These are phyloP conservation scores for Aelia acuminata DNA, from an alignment of 2,888 invertebrate genomes.

Conservation along the genomic window DNA sequence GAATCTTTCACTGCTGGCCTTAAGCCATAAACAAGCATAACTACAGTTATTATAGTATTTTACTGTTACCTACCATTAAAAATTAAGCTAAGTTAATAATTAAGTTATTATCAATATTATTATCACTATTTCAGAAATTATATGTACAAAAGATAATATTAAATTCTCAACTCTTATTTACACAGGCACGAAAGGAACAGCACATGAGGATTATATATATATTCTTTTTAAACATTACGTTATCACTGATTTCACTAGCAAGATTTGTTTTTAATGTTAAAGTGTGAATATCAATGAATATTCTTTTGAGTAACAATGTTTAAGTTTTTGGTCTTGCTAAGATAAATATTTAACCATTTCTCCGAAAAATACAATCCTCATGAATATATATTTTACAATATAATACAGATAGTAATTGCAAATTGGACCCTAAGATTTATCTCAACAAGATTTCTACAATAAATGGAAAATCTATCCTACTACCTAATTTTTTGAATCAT, in stretches of 20 bases:
- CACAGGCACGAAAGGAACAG: slow-evolving; percentile 63
- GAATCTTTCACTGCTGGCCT: background rate
- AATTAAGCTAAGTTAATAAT: slow-evolving; percentile 59
- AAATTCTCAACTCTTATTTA: slow-evolving; percentile 61
- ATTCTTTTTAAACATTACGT: background rate
- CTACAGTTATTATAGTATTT: slow-evolving; percentile 51
- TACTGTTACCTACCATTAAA: slow-evolving; percentile 54
- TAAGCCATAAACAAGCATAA: slow-evolving; percentile 60
- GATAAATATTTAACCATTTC: slow-evolving; percentile 7
- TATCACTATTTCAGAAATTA: slow-evolving; percentile 61
- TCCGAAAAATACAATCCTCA: slow-evolving; percentile 52
- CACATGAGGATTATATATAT: slow-evolving; percentile 51
- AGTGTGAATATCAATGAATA: background rate
- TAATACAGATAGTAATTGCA: slow-evolving; percentile 47
- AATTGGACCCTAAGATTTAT: slow-evolving; percentile 60
- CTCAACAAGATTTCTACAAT: slow-evolving; percentile 43
- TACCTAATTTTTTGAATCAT: slow-evolving; percentile 28
- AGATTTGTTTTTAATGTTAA: slow-evolving; percentile 6
- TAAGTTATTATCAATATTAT: slow-evolving; percentile 63
- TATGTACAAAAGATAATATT: slow-evolving; percentile 63
- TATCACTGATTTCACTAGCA: slow-evolving; percentile 19
- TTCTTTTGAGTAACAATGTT: background rate
- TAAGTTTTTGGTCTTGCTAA: background rate
- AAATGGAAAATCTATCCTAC: slow-evolving; percentile 47
- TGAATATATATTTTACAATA: slow-evolving; percentile 56